Evolutionary conservation across 2,113 vertebrate genomes (phyloP).

Genomic region (Promerops cafer): DNA sequence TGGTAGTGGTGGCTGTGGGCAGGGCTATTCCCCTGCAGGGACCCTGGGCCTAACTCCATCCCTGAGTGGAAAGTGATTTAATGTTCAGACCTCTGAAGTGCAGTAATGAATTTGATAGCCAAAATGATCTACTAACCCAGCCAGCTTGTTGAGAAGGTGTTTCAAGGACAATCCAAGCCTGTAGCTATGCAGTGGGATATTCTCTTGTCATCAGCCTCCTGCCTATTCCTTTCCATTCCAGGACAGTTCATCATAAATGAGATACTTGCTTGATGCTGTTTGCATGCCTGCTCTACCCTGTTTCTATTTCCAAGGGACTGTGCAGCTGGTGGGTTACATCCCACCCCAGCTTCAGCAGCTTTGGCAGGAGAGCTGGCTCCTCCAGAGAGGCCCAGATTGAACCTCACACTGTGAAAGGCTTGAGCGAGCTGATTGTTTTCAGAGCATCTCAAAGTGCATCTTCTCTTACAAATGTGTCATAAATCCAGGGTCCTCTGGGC

Average conservation of each 20-base stretch:
- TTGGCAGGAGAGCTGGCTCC: background rate
- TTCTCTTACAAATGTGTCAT: background rate
- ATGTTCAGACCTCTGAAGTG: background rate
- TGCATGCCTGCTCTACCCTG: background rate
- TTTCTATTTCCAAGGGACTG: rapidly evolving
- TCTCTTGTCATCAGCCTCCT: conserved; percentile 2
- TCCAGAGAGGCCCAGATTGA: background rate
- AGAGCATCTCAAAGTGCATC: background rate
- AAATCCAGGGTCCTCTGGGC: background rate
- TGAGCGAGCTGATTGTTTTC: background rate
- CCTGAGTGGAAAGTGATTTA: background rate
- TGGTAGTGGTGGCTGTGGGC: background rate
- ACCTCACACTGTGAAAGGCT: background rate
- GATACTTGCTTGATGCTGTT: background rate
- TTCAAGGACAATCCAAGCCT: background rate
- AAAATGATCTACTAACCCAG: background rate
- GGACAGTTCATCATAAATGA: background rate
- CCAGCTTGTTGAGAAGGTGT: background rate
- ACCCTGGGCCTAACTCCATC: background rate
- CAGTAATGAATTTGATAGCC: background rate
- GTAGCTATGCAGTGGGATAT: background rate
- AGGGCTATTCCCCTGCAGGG: background rate
- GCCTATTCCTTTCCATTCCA: background rate
- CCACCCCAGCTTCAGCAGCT: background rate
- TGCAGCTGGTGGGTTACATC: background rate